Conservation (phyloP, 2,888 invertebrate species). For the Cotesia congregata region DNA sequence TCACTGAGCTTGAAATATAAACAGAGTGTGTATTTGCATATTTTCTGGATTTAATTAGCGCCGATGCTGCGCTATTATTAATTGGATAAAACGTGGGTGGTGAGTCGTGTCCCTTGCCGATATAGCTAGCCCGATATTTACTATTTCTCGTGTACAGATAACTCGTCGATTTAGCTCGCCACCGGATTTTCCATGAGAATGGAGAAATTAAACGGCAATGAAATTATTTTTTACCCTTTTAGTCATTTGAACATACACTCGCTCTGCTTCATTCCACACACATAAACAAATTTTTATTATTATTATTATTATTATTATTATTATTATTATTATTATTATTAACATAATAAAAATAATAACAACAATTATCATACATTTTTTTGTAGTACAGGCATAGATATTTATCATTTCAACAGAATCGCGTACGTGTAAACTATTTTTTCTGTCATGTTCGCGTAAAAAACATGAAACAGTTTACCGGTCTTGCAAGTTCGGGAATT, state of each 20-base stretch:
- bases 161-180: slow-evolving; percentile 26
- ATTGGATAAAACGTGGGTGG: slow-evolving; percentile 57
- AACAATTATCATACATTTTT: slow-evolving; percentile 3
- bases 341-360: no score
- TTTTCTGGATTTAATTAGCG: slow-evolving; percentile 69
- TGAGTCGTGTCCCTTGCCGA: slow-evolving; percentile 52
- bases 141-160: slow-evolving; percentile 55
- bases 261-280: background rate
- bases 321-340: background rate
- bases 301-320: no score
- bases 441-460: slow-evolving; percentile 25
- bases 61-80: slow-evolving; percentile 65
- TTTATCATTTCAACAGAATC: slow-evolving; percentile 8
- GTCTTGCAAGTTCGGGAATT: slow-evolving; percentile 28
- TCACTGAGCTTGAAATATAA: slow-evolving; percentile 58
- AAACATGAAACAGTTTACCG: slow-evolving; percentile 11
- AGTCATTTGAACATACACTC: background rate
- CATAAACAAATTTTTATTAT: background rate
- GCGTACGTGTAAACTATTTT: background rate
- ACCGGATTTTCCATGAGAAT: slow-evolving; percentile 33
- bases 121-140: slow-evolving; percentile 53
- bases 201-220: slow-evolving; percentile 33
- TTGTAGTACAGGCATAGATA: background rate
- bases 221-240: slow-evolving; percentile 1
- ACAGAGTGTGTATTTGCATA: slow-evolving; percentile 65